Evolutionary conservation across 2,888 invertebrate genomes (phyloP).

Genomic region (Agrotis clavis): DNA sequence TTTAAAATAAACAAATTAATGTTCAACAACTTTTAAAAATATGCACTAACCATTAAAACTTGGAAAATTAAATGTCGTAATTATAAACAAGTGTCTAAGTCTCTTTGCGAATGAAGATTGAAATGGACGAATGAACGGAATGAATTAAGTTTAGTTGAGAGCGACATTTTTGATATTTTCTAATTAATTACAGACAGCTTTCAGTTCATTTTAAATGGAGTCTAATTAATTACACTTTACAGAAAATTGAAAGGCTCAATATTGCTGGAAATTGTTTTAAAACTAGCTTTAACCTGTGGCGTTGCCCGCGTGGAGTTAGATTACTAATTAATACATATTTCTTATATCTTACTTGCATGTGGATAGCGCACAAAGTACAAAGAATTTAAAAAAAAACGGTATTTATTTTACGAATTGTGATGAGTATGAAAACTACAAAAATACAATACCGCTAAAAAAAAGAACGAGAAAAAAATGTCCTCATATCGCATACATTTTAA

Average conservation of each 20-base stretch:
- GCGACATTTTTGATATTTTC: constrained; percentile 20
- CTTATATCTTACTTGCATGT: too few species aligned
- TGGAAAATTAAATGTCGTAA: not conserved
- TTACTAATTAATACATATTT: too few species aligned
- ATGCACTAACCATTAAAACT: not conserved
- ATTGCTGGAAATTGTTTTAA: constrained; percentile 9
- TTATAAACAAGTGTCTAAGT: not conserved
- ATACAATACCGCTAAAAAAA: too few species aligned
- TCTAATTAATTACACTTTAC: constrained; percentile 31
- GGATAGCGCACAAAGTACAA: too few species aligned
- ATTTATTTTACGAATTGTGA: too few species aligned
- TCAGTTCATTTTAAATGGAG: constrained; percentile 15
- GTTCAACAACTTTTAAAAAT: not conserved
- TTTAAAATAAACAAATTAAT: not conserved
- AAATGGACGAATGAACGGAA: not conserved
- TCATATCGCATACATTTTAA: not conserved
- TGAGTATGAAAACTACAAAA: too few species aligned
- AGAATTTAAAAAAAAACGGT: too few species aligned
- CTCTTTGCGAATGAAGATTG: constrained; percentile 7
- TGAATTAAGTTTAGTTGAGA: not conserved
- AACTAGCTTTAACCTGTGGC: not conserved
- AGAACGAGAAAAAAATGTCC: too few species aligned
- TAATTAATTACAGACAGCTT: constrained; percentile 16
- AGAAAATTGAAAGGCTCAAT: constrained; percentile 10
- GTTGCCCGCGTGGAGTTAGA: too few species aligned